phyloP scores from a whole-genome alignment of 2,797 vertebrate genomes.

The Thaleichthys pacificus region DNA sequence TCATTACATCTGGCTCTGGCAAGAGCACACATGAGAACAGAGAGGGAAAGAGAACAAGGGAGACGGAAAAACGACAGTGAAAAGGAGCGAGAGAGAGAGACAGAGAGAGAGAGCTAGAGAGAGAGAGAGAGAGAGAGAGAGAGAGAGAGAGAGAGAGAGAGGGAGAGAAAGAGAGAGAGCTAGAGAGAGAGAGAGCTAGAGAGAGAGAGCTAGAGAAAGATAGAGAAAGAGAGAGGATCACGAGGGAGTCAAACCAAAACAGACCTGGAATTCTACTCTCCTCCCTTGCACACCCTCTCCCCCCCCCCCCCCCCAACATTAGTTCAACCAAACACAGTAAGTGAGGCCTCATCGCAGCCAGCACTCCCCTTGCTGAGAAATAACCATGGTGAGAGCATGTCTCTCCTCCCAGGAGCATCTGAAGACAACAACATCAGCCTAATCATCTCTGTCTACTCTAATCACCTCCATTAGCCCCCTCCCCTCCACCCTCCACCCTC shows the following conservation, averaged over 20 bases:
- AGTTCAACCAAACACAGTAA: too few species aligned
- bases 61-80: constrained; percentile 2
- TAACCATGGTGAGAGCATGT: constrained; percentile 1
- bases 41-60: constrained; percentile 27
- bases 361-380: not conserved
- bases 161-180: too few species aligned
- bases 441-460: constrained; percentile 2
- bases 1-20: constrained; percentile 14
- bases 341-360: too few species aligned
- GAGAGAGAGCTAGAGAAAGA: too few species aligned
- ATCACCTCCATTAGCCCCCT: not conserved
- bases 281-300: constrained; percentile 13
- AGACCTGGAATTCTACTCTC: constrained; percentile 12
- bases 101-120: too few species aligned
- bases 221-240: too few species aligned
- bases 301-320: constrained; percentile 3
- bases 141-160: too few species aligned
- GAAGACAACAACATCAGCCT: constrained; percentile 15
- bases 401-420: constrained; percentile 13
- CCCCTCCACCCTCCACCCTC: not conserved
- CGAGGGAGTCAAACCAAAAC: constrained; percentile 19
- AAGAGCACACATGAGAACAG: constrained; percentile 43
- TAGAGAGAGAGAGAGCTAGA: too few species aligned
- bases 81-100: not conserved
- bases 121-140: too few species aligned